A percentile compares a stretch with the other conserved stretches of the same genome.
Conservation (phyloP, 2,888 invertebrate genomes). For the Amitus sp. region DNA sequence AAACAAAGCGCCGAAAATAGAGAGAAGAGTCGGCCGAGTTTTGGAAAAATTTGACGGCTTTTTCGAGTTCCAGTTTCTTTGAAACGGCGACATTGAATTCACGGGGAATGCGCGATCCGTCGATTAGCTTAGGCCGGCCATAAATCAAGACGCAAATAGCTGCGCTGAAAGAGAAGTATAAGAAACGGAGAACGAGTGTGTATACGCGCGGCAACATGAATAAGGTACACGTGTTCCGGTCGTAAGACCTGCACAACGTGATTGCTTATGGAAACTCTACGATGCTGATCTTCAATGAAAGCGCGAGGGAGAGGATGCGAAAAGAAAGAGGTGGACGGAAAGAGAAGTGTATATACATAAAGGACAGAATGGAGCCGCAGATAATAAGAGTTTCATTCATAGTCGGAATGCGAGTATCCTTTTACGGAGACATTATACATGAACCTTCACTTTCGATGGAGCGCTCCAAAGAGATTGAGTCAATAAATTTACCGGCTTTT, state of each 20-base stretch:
- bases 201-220: slow-evolving; percentile 38
- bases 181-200: slow-evolving; percentile 12
- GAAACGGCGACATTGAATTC: background rate
- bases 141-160: slow-evolving; percentile 35
- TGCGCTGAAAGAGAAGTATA: slow-evolving; percentile 25
- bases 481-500: background rate
- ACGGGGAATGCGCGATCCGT: background rate
- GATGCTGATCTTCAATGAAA: slow-evolving; percentile 37
- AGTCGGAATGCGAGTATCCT: slow-evolving; percentile 40
- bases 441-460: slow-evolving; percentile 38
- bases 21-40: too few relatives aligned
- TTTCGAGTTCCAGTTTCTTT: too few relatives aligned
- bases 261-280: slow-evolving; percentile 40
- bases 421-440: slow-evolving; percentile 42
- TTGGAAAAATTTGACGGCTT: too few relatives aligned
- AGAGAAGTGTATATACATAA: slow-evolving; percentile 33
- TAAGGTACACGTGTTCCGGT: slow-evolving; percentile 54
- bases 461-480: slow-evolving; percentile 26
- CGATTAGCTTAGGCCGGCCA: slow-evolving; percentile 23
- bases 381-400: slow-evolving; percentile 43
- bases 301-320: slow-evolving; percentile 31
- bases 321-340: slow-evolving; percentile 4
- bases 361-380: slow-evolving; percentile 41
- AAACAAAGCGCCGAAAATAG: slow-evolving; percentile 20
- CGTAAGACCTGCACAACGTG: slow-evolving; percentile 48